Evolutionary conservation across 37 sponge, comb jelly and placozoan genomes (phyloP), one percentile per base, ranked within the genome.

Genomic region (Aplysina aerophoba): DNA sequence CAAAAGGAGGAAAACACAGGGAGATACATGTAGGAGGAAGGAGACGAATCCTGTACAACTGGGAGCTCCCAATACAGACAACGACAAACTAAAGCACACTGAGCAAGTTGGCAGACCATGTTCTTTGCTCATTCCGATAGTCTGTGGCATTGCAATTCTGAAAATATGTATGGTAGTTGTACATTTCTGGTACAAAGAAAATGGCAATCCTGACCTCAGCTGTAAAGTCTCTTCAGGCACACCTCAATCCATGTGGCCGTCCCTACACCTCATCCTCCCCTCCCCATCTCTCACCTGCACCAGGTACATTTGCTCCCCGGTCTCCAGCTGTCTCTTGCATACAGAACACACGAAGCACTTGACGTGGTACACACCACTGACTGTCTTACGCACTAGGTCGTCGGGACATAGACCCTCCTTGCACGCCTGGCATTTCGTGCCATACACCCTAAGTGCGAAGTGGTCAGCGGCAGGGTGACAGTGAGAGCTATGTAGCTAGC

Each of bases 341-440:
- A 93, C 34, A 19, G 88, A 85, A 75, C 94, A 93, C 24, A 39
- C 15, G 73, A 93, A 93, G 54, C 94, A 93, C 38, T 81, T 82
- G 11, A 93, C 86, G 59, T 93, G 94, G 56, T 90, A 93, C n/a
- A 93, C 86, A 56, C 90, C 90, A 55, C 90, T 90, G 57, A 90
- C 75, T 15, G 91, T 88, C 36, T 78, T 85, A 24, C 94, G 72
- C 4, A 93, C 94, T 16, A 93, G 79, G 39, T 93, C 94, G 62
- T 93, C 94, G 0, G 94, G 94, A 65, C 94, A 93, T 15, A 93
- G 64, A 16, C 94, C 94, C 56, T 31, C 74, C 15, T 88, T 90
- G 78, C 94, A 93, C 0, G 86, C 81, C 2, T 85, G 74, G 86
- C 94, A 93, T 74, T 90, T 90, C 19, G 94, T 93, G 0, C 94